Percentiles rank a stretch among this genome's conserved stretches.
These are phyloP conservation scores for Gandaritis pyraliata DNA, from an alignment of 2,888 invertebrate genomes.

Conservation along the genomic window DNA sequence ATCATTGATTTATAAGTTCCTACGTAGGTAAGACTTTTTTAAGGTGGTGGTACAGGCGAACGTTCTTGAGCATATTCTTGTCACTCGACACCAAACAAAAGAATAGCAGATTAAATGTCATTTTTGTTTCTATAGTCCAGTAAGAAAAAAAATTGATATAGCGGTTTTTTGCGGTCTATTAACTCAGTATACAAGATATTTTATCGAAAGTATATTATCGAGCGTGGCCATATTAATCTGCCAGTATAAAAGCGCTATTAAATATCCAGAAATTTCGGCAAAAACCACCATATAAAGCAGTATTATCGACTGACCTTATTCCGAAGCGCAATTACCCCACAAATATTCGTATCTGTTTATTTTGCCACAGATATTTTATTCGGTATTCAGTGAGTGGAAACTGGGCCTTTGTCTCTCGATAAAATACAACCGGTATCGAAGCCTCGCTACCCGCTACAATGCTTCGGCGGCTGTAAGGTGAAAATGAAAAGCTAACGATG, in stretches of 20 bases:
- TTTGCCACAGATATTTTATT: conserved; percentile 47
- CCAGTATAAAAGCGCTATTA: neutral
- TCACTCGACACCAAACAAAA: no score
- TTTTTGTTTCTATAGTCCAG: no score
- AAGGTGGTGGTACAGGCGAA: no score
- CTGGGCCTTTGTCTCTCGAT: conserved; percentile 49
- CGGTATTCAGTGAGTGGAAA: conserved; percentile 44
- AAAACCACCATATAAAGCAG: conserved; percentile 22
- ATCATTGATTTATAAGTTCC: no score
- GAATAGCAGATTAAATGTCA: no score
- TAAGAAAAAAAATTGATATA: no score
- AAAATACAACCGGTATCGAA: conserved; percentile 49
- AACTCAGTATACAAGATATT: no score
- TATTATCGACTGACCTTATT: conserved; percentile 42
- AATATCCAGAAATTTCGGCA: conserved; percentile 13
- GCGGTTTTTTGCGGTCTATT: no score
- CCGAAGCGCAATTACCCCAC: conserved; percentile 37
- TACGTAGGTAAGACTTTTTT: no score
- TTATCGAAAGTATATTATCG: no score
- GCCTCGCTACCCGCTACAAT: conserved; percentile 24
- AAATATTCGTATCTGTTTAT: conserved; percentile 43
- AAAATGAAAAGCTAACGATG: conserved; percentile 61
- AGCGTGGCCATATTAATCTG: neutral
- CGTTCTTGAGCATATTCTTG: no score
- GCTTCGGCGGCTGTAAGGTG: conserved; percentile 47